These are phyloP conservation scores for Erethizon dorsatum DNA, from an alignment of 2,797 vertebrate species.

Conservation along the genomic window DNA sequence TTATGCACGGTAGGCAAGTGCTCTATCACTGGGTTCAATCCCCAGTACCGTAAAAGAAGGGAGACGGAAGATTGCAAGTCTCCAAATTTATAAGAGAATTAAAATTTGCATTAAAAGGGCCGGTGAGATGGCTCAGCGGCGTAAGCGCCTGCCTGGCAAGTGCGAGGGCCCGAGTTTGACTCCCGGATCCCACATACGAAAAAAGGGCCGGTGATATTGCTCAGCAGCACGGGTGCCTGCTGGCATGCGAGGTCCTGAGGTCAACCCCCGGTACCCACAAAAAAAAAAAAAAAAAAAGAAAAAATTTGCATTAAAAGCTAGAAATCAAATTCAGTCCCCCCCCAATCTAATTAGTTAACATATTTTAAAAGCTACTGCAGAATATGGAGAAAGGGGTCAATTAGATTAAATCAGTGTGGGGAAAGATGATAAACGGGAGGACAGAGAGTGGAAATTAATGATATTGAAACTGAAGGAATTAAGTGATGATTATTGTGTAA, in stretches of 20 bases:
- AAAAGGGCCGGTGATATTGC: too few relatives aligned
- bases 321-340: neutral
- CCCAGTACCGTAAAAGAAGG: neutral
- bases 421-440: conserved; percentile 18
- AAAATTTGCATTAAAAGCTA: conserved; percentile 49
- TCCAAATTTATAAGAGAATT: conserved; percentile 40
- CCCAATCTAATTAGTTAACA: neutral
- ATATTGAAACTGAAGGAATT: neutral
- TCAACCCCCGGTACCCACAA: too few relatives aligned
- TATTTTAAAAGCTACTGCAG: conserved; percentile 25
- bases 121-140: too few relatives aligned
- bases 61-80: conserved; percentile 7
- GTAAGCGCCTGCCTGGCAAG: too few relatives aligned
- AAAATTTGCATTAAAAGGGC: conserved; percentile 44
- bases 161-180: too few relatives aligned
- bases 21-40: neutral
- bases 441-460: conserved; percentile 41
- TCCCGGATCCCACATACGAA: too few relatives aligned
- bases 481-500: neutral
- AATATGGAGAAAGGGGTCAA: neutral
- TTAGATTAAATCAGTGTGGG: neutral
- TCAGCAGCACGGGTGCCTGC: too few relatives aligned
- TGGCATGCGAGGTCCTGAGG: too few relatives aligned
- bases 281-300: too few relatives aligned
- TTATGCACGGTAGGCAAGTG: neutral